Base-by-base conservation (phyloP, 2,797 vertebrate genomes). In the Lacerta viridis region DNA sequence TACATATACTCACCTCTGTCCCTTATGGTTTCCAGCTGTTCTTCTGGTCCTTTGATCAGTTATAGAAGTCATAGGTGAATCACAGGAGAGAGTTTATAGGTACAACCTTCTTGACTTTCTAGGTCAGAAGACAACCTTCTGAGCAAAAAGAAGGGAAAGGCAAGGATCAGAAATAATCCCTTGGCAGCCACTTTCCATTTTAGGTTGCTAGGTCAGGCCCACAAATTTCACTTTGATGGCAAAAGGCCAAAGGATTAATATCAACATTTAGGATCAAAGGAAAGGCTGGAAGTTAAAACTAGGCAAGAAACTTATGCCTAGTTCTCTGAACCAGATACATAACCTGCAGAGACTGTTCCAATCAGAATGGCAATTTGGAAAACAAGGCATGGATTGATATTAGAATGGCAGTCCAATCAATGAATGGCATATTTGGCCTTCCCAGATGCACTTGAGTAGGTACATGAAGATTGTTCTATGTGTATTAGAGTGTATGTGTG, bases 261-360 rank as follows among this genome's bases (percentile, higher is more conserved):
- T 36, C n/a, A 11, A 36, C 17, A 81, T 5, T 27, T 17, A 3
- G 0, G 7, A 25, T 71, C 2, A 27, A 20, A n/a, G 11, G 15
- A 27, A 25, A 0, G 5, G 5, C 3, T 33, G 7, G 69, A 15
- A 27, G 2, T 25, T 80, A 9, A 50, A 33, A 1, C 1, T 75
- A 55, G 0, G 0, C 29, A 17, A 25, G 83, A 43, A 61, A 10
- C 59, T 20, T 25, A 1, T 29, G 50, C 6, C 0, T 0, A 0
- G 3, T 36, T 7, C 5, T 50, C 3, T 4, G 20, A 36, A 69
- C 33, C 17, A 74, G 29, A 0, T 77, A 41, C 0, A 1, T 50
- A 64, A 68, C 18, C 27, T 33, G 33, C 27, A 72, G 20, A 17
- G 29, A 33, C 39, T 41, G 36, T 4, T 61, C 36, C 86, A n/a